Evolutionary conservation across 1,140 invertebrate species (phyloP).

Genomic region (Bombus consobrinus): DNA sequence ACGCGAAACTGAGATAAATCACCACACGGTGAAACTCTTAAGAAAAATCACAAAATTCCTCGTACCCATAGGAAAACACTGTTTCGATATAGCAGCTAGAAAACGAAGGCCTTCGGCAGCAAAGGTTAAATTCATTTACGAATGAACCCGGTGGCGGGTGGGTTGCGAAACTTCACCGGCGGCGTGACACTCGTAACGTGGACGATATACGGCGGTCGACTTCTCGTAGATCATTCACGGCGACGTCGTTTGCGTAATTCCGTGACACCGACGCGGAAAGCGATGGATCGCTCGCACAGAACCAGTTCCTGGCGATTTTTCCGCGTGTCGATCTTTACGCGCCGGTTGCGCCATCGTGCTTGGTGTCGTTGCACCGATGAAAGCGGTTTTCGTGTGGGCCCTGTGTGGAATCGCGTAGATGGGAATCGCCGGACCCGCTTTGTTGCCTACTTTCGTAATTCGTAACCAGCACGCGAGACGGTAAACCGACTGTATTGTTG

Average conservation of each 20-base stretch:
- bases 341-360: background rate
- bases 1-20: too few species aligned
- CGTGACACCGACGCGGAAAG: slow-evolving; percentile 30
- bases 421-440: background rate
- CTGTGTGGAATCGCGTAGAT: background rate
- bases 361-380: background rate
- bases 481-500: background rate
- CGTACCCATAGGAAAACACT: too few species aligned
- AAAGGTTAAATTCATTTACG: background rate
- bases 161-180: background rate
- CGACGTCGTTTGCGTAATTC: slow-evolving; percentile 36
- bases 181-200: background rate
- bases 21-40: too few species aligned
- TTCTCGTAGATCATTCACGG: slow-evolving; percentile 40
- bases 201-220: background rate
- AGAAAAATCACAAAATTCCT: too few species aligned
- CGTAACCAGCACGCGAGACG: slow-evolving; percentile 10
- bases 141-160: background rate
- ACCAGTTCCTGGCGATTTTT: slow-evolving; percentile 36
- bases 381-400: slow-evolving; percentile 15
- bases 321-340: slow-evolving; percentile 1
- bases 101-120: background rate
- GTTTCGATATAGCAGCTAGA: too few species aligned
- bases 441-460: slow-evolving; percentile 18
- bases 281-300: slow-evolving; percentile 17